Evolutionary conservation across 2,113 vertebrate species (phyloP).

Genomic region (Pituophis catenifer): DNA sequence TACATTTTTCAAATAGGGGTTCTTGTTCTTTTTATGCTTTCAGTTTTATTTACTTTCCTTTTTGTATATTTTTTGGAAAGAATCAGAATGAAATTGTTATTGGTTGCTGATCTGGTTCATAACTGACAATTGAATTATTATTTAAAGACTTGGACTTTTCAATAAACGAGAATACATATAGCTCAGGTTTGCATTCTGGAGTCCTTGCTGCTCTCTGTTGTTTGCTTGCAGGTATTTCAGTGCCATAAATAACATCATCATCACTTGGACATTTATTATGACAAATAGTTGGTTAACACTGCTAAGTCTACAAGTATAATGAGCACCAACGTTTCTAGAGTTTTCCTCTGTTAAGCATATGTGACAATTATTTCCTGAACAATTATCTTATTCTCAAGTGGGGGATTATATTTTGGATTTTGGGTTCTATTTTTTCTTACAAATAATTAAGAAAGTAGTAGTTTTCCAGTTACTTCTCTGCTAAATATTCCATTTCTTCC

Average conservation of each 20-base stretch:
- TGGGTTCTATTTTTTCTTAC: not conserved
- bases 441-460: not conserved
- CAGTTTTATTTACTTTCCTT: not conserved
- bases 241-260: not conserved
- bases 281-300: not conserved
- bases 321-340: not conserved
- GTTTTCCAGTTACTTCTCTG: not conserved
- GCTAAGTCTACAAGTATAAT: not conserved
- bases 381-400: not conserved
- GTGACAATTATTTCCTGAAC: not conserved
- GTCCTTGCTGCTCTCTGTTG: not conserved
- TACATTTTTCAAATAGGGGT: no score
- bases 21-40: not conserved
- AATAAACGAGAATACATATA: not conserved
- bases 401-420: not conserved
- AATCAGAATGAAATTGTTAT: not conserved
- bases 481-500: not conserved
- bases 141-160: not conserved
- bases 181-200: not conserved
- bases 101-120: not conserved
- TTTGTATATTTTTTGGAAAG: not conserved
- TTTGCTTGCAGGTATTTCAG: not conserved
- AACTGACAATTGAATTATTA: not conserved
- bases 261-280: not conserved
- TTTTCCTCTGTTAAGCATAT: not conserved